Evolutionary conservation across 1,140 invertebrate genomes (phyloP).

Genomic region (Cheumatopsyche charites): DNA sequence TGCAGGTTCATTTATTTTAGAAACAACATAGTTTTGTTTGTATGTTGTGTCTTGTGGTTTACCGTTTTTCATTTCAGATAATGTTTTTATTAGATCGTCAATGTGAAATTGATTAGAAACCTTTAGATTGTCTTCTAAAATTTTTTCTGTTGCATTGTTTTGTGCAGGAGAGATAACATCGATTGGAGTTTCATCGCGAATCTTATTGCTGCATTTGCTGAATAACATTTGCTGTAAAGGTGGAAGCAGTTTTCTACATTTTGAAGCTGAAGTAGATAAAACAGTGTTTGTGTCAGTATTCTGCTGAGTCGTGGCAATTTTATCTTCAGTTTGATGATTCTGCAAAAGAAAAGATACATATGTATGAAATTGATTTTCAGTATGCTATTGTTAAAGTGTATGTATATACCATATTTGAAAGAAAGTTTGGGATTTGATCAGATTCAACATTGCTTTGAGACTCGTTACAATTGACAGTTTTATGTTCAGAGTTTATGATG

Average conservation of each 20-base stretch:
- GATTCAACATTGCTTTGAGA: neutral
- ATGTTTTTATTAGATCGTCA: conserved; percentile 13
- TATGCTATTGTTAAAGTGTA: too few relatives aligned
- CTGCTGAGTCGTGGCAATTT: neutral
- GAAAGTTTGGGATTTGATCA: conserved; percentile 5
- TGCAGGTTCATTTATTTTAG: conserved; percentile 8
- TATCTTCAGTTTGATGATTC: conserved; percentile 12
- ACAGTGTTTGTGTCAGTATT: neutral
- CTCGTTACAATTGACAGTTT: conserved; percentile 6
- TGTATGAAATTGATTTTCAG: too few relatives aligned
- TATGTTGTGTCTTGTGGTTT: neutral
- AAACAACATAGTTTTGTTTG: conserved; percentile 13
- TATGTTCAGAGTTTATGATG: neutral
- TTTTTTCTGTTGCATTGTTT: neutral
- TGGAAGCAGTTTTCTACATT: neutral
- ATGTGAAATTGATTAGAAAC: conserved; percentile 20
- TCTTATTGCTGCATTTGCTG: conserved; percentile 14
- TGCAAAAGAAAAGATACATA: neutral
- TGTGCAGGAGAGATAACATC: neutral
- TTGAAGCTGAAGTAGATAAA: neutral
- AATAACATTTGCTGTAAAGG: neutral
- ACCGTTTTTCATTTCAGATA: conserved; percentile 1
- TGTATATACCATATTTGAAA: conserved; percentile 3
- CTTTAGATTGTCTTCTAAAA: conserved; percentile 11
- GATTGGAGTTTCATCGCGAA: neutral